phyloP scores from a whole-genome alignment of 1,140 invertebrate species.

The Nebria ingens region DNA sequence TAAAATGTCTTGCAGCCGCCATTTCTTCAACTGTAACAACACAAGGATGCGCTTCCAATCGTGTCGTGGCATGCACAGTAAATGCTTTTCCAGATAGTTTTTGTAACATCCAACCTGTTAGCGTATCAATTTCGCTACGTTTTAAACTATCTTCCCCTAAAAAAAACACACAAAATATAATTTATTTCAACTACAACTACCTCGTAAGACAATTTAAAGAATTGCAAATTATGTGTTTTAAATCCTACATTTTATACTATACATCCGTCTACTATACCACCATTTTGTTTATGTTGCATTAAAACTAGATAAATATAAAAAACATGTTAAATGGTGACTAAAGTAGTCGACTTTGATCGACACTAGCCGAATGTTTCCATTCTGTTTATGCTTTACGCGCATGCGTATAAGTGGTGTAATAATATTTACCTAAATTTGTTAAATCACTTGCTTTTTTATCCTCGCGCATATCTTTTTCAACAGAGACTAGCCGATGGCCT shows the following conservation, averaged over 20 bases:
- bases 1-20: slow-evolving; percentile 89
- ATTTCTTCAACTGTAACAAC: slow-evolving; percentile 92
- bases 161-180: slow-evolving; percentile 20
- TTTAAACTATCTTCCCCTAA: slow-evolving; percentile 56
- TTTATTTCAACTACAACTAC: slow-evolving; percentile 5
- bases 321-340: slow-evolving; percentile 4
- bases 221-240: background rate
- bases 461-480: slow-evolving; percentile 88
- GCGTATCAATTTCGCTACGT: slow-evolving; percentile 58
- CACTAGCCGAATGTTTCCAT: slow-evolving; percentile 10
- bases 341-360: background rate
- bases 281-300: no score
- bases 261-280: no score
- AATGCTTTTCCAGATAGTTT: slow-evolving; percentile 67
- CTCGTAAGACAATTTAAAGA: background rate
- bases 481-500: slow-evolving; percentile 68
- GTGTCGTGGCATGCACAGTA: slow-evolving; percentile 70
- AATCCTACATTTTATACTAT: no score
- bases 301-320: slow-evolving; percentile 7
- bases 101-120: slow-evolving; percentile 70
- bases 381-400: no score
- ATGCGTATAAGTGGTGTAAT: background rate
- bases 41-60: slow-evolving; percentile 83
- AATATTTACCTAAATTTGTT: slow-evolving; percentile 35
- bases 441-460: slow-evolving; percentile 46